These are phyloP conservation scores for Apodemia mormo DNA, from an alignment of 2,888 invertebrate genomes.

Conservation along the genomic window DNA sequence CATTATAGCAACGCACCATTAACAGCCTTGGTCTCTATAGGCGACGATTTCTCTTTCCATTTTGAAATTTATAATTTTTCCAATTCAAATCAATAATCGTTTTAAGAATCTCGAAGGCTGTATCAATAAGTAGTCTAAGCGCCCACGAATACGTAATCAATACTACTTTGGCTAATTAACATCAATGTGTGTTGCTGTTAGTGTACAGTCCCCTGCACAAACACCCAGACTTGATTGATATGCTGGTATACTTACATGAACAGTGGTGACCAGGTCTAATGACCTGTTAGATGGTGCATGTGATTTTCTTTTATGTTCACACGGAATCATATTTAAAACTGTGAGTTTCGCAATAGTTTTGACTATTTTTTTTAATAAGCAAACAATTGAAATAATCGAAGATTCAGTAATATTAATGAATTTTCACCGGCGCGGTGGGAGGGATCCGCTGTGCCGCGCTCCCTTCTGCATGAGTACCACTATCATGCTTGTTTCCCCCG, in stretches of 20 bases:
- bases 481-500: too few species aligned
- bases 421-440: too few species aligned
- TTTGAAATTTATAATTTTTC: too few species aligned
- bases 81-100: too few species aligned
- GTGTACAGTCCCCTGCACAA: slow-evolving; percentile 22
- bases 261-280: slow-evolving; percentile 40
- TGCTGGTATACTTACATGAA: background rate
- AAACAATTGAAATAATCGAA: too few species aligned
- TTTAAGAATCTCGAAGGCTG: too few species aligned
- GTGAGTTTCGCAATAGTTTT: slow-evolving; percentile 35
- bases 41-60: too few species aligned
- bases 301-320: slow-evolving; percentile 46
- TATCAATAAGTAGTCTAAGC: background rate
- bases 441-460: too few species aligned
- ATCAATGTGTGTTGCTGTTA: slow-evolving; percentile 2
- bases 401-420: too few species aligned
- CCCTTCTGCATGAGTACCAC: too few species aligned
- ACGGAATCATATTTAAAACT: slow-evolving; percentile 37
- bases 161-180: background rate
- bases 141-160: background rate
- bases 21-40: too few species aligned
- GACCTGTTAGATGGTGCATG: slow-evolving; percentile 60
- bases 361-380: slow-evolving; percentile 1
- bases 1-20: too few species aligned
- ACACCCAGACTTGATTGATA: background rate